Percentiles rank a stretch among this genome's conserved stretches.
phyloP scores from a whole-genome alignment of 2,113 vertebrate species.

The Halichoeres trimaculatus region DNA sequence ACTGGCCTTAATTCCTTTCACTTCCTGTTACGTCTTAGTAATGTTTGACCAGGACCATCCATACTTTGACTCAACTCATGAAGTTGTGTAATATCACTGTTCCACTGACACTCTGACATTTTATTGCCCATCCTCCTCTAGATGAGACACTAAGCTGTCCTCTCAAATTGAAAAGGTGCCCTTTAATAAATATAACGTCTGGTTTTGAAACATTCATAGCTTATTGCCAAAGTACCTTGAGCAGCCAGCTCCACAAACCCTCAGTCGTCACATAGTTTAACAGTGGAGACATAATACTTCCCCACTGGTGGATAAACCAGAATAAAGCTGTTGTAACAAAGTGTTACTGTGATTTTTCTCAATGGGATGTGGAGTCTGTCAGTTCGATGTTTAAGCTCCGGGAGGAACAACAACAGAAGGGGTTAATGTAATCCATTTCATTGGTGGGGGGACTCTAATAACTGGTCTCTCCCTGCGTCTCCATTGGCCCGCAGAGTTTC shows the following conservation, averaged over 20 bases:
- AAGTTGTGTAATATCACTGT: too few relatives aligned
- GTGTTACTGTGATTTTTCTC: slow-evolving; percentile 54
- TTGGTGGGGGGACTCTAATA: slow-evolving; percentile 73
- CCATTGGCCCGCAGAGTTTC: slow-evolving; percentile 81
- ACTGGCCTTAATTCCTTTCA: too few relatives aligned
- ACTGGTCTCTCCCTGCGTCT: slow-evolving; percentile 76
- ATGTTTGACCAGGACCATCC: too few relatives aligned
- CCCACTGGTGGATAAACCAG: slow-evolving; percentile 24
- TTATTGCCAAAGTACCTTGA: neutral
- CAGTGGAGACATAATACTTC: slow-evolving; percentile 29
- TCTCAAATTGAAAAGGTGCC: neutral
- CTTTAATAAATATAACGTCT: too few relatives aligned
- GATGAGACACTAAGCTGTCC: too few relatives aligned
- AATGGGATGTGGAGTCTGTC: slow-evolving; percentile 68
- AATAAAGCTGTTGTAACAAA: slow-evolving; percentile 40
- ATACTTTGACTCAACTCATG: too few relatives aligned
- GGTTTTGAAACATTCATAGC: too few relatives aligned
- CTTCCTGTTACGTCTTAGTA: too few relatives aligned
- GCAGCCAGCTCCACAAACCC: neutral
- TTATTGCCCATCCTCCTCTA: too few relatives aligned
- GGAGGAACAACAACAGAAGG: slow-evolving; percentile 68
- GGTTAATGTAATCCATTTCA: slow-evolving; percentile 83
- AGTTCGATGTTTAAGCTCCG: slow-evolving; percentile 61
- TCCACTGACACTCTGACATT: too few relatives aligned
- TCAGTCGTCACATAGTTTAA: slow-evolving; percentile 12